Evolutionary conservation across 2,797 vertebrate species (phyloP).

Genomic region (Erpetoichthys calabaricus): DNA sequence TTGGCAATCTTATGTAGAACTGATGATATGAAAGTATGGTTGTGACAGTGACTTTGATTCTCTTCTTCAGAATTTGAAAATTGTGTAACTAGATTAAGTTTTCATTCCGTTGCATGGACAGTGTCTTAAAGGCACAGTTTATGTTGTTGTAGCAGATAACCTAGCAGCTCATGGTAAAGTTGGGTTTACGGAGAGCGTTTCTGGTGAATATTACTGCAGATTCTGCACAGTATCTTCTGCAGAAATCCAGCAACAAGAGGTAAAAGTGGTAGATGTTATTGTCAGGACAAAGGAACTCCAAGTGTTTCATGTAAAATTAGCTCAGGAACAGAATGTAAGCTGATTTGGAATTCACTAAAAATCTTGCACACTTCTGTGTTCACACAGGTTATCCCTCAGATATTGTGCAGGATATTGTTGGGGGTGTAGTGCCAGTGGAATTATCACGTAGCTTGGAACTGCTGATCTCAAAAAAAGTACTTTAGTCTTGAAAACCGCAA

Average conservation of each 20-base stretch:
- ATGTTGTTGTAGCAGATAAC: slow-evolving; percentile 5
- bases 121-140: slow-evolving; percentile 9
- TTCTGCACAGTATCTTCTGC: slow-evolving; percentile 6
- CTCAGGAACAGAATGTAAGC: slow-evolving; percentile 5
- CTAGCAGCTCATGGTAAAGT: slow-evolving; percentile 2
- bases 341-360: slow-evolving; percentile 10
- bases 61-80: background rate
- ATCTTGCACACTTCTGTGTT: slow-evolving; percentile 10
- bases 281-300: background rate
- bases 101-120: slow-evolving; percentile 6
- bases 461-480: no score
- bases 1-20: no score
- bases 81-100: slow-evolving; percentile 5
- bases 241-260: slow-evolving; percentile 8
- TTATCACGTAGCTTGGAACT: no score
- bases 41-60: no score
- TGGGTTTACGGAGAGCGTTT: slow-evolving; percentile 9
- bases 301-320: background rate
- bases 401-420: background rate
- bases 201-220: slow-evolving; percentile 3
- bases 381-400: slow-evolving; percentile 9
- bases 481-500: no score
- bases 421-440: background rate
- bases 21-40: no score
- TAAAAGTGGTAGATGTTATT: slow-evolving; percentile 3